Conservation (phyloP, 2,797 vertebrate genomes). For the Siniperca scherzeri region DNA sequence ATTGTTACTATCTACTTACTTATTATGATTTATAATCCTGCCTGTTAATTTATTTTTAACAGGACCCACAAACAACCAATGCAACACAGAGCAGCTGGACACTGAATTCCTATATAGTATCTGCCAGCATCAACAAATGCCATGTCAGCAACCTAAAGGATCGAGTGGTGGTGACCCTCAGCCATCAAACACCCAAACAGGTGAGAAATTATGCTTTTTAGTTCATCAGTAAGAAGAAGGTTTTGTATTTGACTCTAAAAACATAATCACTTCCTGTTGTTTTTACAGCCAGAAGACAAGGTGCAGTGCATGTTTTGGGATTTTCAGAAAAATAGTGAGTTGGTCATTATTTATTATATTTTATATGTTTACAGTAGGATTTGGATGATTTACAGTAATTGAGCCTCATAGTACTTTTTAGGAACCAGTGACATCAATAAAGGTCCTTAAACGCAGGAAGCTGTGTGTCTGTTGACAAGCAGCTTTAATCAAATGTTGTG, state of each 20-base stretch:
- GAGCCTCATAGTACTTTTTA: background rate
- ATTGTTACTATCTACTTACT: background rate
- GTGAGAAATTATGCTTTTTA: constrained; percentile 40
- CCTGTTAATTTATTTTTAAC: constrained; percentile 20
- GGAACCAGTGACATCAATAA: constrained; percentile 7
- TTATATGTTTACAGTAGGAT: constrained; percentile 13
- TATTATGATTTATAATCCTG: background rate
- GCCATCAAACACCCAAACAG: constrained; percentile 77
- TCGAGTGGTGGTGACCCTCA: constrained; percentile 86
- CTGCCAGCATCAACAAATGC: constrained; percentile 88
- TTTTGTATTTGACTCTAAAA: background rate
- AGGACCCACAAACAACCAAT: constrained; percentile 77
- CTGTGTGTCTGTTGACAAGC: constrained; percentile 22
- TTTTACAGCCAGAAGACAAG: constrained; percentile 75
- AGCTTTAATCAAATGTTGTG: constrained; percentile 24
- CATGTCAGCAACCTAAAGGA: constrained; percentile 84
- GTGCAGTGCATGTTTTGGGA: constrained; percentile 92
- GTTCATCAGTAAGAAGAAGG: background rate
- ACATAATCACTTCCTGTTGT: background rate
- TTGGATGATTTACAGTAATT: constrained; percentile 2
- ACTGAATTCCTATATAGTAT: constrained; percentile 89
- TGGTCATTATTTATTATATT: background rate
- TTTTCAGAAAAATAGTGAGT: constrained; percentile 88
- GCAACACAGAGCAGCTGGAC: constrained; percentile 38
- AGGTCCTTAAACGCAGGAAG: background rate